Evolutionary conservation across 2,797 vertebrate species (phyloP), one percentile per base, ranked within the genome.

Genomic region (Propithecus perrieri): DNA sequence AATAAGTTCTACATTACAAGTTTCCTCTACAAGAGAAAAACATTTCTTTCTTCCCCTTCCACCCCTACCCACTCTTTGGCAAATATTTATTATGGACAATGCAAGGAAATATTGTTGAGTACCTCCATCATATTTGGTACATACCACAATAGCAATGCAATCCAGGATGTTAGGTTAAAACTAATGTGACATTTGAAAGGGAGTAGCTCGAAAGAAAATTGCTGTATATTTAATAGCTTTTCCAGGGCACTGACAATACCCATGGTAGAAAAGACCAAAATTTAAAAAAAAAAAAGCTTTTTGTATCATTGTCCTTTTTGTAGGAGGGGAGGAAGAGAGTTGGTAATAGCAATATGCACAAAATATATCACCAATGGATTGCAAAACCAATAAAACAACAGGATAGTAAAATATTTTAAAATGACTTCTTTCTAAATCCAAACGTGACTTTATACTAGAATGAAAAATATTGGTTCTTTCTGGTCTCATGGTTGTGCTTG

Each of bases 1-100:
- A 98, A 97, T 96, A 97, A 96, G 94, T 61, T 74, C 87, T 95
- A 90, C 96, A 85, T 97, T 96, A 97, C 97, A 95, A 93, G 92
- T 93, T 98, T 97, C 96, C 96, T 96, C 80, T 78, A 95, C 81
- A 87, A 92, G 81, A 97, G 93, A 84, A 96, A 97, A 96, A 97
- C 83, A 97, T 95, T 97, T 96, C 50, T 93, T 71, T 85, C 43
- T 96, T 96, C 97, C 91, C 89, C 79, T 96, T 85, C 96, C 86
- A 97, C 88, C 88, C 89, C 96, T 97, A 85, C 83, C 80, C 75
- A 85, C 57, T 92, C 92, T 86, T 91, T 92, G 89, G 93, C 97
- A 98, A 97, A 97, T 97, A 97, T 98, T 98, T 97, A 97, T 96
- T 93, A 94, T 75, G 93, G 97, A 97, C 96, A 97, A 97, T 95